Base-by-base conservation (phyloP, 2,888 invertebrate genomes). In the Cremastinae sp. region DNA sequence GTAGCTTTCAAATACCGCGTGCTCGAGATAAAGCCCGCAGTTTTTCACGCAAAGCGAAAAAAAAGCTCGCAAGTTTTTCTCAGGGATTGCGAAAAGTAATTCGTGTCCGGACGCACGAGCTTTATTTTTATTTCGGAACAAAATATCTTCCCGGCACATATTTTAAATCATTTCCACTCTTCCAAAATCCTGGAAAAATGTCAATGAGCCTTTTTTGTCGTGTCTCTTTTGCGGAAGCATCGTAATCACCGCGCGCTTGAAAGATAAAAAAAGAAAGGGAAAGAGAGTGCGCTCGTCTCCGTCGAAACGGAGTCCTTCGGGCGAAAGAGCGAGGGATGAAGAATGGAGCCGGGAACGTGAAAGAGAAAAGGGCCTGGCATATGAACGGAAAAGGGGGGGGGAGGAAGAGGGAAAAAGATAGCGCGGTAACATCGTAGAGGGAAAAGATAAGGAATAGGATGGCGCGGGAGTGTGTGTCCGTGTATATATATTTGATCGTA, bases 391-490 rank as follows among this genome's bases (percentile, higher is more conserved):
- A 10, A 18, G 14, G 18, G 1, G 38, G 47, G 7, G 56, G 36
- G 10, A 20, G 34, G n/a, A 12, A 53, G 22, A 43, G 38, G 8
- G 4, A 34, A 54, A 12, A 49, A 53, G 71, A 68, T 72, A 70
- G 59, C 43, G 41, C 28, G 51, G 58, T 49, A 69, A 66, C 64
- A 73, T 73, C 64, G 76, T 69, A 69, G 76, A 73, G 59, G 69
- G 68, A 49, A 62, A 76, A 53, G 69, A 75, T 73, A 76, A 77
- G 78, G 74, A 64, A 66, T 62, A 77, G 66, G 72, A n/a, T 71
- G 79, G 82, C 82, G 47, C 0, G 16, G 8, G 22, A 9, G 51
- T 2, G 0, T 20, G 20, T 41, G 41, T 9, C 8, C 8, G 2
- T n/a, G 79, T 82, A 14, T 53, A 10, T 53, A 36, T 20, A 74